phyloP scores from a whole-genome alignment of 2,113 vertebrate species.

The Thymallus thymallus region DNA sequence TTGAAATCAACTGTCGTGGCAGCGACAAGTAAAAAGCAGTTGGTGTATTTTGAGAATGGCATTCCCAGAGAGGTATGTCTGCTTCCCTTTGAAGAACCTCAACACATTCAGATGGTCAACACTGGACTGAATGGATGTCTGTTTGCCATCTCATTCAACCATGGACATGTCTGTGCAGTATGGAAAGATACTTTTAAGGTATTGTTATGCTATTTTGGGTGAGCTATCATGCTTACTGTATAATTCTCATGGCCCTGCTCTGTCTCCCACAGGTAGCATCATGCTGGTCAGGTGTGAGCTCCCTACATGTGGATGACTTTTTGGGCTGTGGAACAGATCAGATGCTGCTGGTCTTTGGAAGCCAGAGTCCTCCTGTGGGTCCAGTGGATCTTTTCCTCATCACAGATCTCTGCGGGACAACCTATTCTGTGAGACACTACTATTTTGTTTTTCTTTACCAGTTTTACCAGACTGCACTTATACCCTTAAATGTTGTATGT shows the following conservation, averaged over 20 bases:
- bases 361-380: slow-evolving; percentile 47
- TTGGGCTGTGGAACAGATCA: slow-evolving; percentile 85
- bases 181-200: slow-evolving; percentile 87
- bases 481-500: not conserved
- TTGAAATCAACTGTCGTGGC: slow-evolving; percentile 72
- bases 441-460: not conserved
- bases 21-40: slow-evolving; percentile 79
- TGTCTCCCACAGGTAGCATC: slow-evolving; percentile 75
- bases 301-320: slow-evolving; percentile 86
- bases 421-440: slow-evolving; percentile 77
- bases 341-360: slow-evolving; percentile 80
- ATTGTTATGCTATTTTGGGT: slow-evolving; percentile 10
- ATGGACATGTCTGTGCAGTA: slow-evolving; percentile 76
- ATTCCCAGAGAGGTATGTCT: slow-evolving; percentile 75
- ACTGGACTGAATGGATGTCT: slow-evolving; percentile 69
- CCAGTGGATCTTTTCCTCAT: slow-evolving; percentile 74
- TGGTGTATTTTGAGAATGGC: slow-evolving; percentile 84
- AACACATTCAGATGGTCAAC: slow-evolving; percentile 71
- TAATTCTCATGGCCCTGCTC: not conserved
- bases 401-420: slow-evolving; percentile 81
- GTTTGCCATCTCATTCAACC: slow-evolving; percentile 77
- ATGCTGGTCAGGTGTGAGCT: slow-evolving; percentile 78
- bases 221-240: not conserved
- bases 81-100: slow-evolving; percentile 81
- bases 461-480: not conserved